Conservation (phyloP, 2,113 vertebrate species). For the Pogona vitticeps region DNA sequence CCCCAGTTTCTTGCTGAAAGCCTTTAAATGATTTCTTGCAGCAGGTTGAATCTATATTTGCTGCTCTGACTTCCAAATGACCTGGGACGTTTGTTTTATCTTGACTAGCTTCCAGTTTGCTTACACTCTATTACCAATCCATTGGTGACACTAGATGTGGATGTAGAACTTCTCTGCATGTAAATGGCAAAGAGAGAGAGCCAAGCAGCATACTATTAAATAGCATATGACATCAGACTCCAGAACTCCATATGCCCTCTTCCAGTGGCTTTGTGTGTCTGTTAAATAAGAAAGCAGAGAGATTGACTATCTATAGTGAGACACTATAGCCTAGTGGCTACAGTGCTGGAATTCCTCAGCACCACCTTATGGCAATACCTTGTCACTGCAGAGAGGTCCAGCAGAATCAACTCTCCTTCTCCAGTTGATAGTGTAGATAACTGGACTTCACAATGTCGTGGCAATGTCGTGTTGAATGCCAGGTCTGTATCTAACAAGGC, state of each 20-base stretch:
- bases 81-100: background rate
- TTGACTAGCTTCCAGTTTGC: background rate
- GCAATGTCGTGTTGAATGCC: too few species aligned
- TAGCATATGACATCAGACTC: background rate
- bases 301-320: background rate
- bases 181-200: background rate
- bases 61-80: background rate
- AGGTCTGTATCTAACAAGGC: too few species aligned
- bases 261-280: background rate
- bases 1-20: background rate
- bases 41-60: background rate
- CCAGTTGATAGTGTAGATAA: too few species aligned
- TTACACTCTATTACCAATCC: too few species aligned
- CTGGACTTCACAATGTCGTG: too few species aligned
- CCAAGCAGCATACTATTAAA: background rate
- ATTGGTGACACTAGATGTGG: too few species aligned
- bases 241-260: background rate
- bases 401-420: too few species aligned
- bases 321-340: too few species aligned
- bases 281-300: background rate
- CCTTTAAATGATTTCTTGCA: too few species aligned
- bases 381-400: too few species aligned
- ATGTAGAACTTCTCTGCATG: background rate
- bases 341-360: background rate
- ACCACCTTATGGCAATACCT: too few species aligned